phyloP scores from a whole-genome alignment of 2,113 vertebrate species.

The Chinchilla lanigera region DNA sequence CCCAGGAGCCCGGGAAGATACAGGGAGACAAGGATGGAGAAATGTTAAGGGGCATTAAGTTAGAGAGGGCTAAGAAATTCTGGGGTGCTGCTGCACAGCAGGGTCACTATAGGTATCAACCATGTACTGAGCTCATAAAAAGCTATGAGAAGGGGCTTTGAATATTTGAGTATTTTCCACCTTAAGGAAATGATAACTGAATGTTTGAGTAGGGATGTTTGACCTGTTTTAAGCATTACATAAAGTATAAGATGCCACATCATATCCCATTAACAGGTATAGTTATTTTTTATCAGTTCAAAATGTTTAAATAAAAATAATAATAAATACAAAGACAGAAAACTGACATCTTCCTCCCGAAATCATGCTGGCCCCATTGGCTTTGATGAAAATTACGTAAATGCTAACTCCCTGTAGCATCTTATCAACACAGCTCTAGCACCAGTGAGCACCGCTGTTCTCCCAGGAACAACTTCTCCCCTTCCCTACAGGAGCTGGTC shows the following conservation, averaged over 20 bases:
- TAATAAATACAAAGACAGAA: background rate
- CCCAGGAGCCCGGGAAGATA: background rate
- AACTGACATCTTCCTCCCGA: background rate
- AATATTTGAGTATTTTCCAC: background rate
- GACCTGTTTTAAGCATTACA: background rate
- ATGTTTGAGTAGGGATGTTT: background rate
- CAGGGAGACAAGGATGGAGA: background rate
- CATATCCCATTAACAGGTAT: background rate
- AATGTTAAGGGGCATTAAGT: background rate
- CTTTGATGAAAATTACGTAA: background rate
- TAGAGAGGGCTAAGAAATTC: background rate
- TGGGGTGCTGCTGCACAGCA: background rate
- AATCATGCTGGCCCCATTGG: background rate
- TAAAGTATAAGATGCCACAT: background rate
- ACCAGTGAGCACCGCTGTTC: background rate
- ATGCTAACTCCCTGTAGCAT: rapidly evolving
- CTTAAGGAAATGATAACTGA: background rate
- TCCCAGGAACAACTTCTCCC: no score
- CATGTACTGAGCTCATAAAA: background rate
- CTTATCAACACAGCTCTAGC: background rate
- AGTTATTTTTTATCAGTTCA: background rate
- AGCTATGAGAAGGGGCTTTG: background rate
- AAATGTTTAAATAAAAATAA: background rate
- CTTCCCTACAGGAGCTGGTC: no score
- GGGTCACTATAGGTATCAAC: background rate